Percentiles rank a stretch among this genome's conserved stretches.
Conservation (phyloP, 1,140 invertebrate species). For the Caenorhabditis tropicalis region DNA sequence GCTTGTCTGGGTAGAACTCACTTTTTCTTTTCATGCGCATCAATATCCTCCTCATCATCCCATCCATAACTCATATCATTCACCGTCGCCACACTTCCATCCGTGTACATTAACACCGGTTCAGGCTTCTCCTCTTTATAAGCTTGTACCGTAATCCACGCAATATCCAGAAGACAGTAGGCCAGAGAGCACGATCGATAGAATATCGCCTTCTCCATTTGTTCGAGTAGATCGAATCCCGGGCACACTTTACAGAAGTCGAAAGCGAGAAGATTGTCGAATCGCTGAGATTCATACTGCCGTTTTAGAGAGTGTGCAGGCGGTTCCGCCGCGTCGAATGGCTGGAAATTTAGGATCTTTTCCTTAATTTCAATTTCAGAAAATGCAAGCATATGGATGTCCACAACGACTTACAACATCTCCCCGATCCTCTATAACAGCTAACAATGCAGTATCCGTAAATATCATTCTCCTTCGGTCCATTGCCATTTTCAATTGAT, state of each 20-base stretch:
- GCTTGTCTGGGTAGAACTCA: background rate
- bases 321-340: background rate
- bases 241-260: constrained; percentile 36
- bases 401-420: background rate
- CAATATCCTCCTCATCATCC: constrained; percentile 44
- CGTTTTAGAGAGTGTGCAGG: constrained; percentile 42
- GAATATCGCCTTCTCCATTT: background rate
- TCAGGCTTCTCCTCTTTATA: background rate
- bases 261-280: constrained; percentile 37
- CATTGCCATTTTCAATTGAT: constrained; percentile 9
- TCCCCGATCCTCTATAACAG: background rate
- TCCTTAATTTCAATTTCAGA: background rate
- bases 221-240: constrained; percentile 6
- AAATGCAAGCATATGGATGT: background rate
- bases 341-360: background rate
- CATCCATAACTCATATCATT: constrained; percentile 45
- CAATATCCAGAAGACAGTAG: constrained; percentile 44
- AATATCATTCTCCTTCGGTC: constrained; percentile 17
- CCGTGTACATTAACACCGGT: constrained; percentile 41
- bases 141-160: constrained; percentile 40
- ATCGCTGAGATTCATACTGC: constrained; percentile 38
- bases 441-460: background rate
- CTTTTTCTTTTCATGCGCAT: constrained; percentile 40
- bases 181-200: background rate
- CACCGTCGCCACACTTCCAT: constrained; percentile 27